Evolutionary conservation across 2,113 vertebrate species (phyloP), one percentile per base, ranked within the genome.

Genomic region (Syngnathus floridae): DNA sequence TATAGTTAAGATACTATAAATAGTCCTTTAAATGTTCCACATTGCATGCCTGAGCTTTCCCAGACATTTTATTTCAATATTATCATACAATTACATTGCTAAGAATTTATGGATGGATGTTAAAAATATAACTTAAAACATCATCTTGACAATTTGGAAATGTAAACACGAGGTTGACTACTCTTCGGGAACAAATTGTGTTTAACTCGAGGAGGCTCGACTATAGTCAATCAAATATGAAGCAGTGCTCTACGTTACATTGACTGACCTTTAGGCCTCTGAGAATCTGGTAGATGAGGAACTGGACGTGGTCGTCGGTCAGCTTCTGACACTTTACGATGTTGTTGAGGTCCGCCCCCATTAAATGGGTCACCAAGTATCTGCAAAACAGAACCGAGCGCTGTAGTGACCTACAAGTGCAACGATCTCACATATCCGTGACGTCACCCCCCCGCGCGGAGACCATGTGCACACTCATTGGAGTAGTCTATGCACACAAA

Each of bases 271-370:
- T 99, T 71, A 99, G 88, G 26, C 96, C 97, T 75, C 97, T 88
- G 46, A 99, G 93, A 66, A 99, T 99, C 75, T 99, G 97, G 86
- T 99, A 99, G 85, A 99, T 99, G 62, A 99, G 94, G 74, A 99
- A 99, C 88, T 99, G 97, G 74, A 99, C 97, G 0, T 99, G 97
- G 89, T 99, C 97, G 65, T 99, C 97, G 0, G 97, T 99, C 65
- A 99, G 91, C 84, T 98, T 99, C 90, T 99, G 97, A 87, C 97
- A 99, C 87, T 99, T 99, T 55, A 99, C 96, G 13, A 99, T 99
- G 86, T 99, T 99, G 88, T 99, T 99, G 75, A 99, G 92, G 86
- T 99, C 97, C 51, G 97, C 97, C 45, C 97, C 97, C 97, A 99
- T 99, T 49, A 99, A 91, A 79, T 98, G 95, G 48, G 97, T 99